phyloP scores from a whole-genome alignment of 2,113 vertebrate genomes.

The Pelusios castaneus region DNA sequence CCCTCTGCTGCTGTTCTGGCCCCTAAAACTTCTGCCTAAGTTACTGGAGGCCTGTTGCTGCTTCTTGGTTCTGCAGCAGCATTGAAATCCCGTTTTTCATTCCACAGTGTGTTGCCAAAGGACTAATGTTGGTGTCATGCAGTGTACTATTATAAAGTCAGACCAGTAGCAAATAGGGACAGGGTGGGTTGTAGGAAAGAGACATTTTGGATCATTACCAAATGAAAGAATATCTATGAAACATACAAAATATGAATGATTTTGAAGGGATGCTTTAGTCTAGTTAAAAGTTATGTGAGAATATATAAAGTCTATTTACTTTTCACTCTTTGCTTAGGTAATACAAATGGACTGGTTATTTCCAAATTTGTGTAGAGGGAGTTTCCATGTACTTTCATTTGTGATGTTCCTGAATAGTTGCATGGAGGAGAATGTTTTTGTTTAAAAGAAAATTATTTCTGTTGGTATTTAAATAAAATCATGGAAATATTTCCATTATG shows the following conservation, averaged over 20 bases:
- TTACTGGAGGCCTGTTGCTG: background rate
- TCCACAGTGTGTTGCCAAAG: background rate
- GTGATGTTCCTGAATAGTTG: accelerated
- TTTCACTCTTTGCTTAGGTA: accelerated
- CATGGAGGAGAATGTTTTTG: accelerated
- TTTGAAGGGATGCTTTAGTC: background rate
- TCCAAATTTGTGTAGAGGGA: accelerated
- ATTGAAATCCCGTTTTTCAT: background rate
- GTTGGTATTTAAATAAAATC: background rate
- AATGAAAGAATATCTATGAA: background rate
- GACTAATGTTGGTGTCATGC: background rate
- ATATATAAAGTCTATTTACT: accelerated
- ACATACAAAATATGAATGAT: background rate
- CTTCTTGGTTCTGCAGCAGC: background rate
- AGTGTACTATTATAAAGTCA: background rate
- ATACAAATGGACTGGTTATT: accelerated
- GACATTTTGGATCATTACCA: background rate
- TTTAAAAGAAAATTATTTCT: accelerated
- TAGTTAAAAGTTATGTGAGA: background rate
- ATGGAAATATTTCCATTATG: background rate
- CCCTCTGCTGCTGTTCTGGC: background rate
- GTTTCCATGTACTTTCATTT: accelerated
- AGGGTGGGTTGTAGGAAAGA: background rate
- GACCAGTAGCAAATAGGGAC: background rate
- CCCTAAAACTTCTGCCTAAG: background rate